A percentile compares a stretch with the other conserved stretches of the same genome.
These are phyloP conservation scores for Salvelinus alpinus DNA, from an alignment of 2,113 vertebrate genomes.

Conservation along the genomic window DNA sequence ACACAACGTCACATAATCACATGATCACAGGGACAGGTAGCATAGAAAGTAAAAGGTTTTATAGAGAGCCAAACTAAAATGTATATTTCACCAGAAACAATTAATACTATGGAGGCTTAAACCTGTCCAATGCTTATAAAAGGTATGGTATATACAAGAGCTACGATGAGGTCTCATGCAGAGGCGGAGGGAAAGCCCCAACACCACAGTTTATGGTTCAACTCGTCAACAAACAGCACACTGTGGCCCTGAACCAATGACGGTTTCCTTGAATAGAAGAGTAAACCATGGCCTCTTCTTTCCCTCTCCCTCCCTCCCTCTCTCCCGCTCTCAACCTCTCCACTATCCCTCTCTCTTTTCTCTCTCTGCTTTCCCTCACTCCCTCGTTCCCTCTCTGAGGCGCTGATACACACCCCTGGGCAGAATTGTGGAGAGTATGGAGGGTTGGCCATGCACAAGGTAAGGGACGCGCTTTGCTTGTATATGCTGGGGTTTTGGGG, in stretches of 20 bases:
- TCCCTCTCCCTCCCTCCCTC: constrained; percentile 8
- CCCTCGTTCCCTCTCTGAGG: constrained; percentile 67
- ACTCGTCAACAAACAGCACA: background rate
- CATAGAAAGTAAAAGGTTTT: too few species aligned
- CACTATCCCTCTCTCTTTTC: constrained; percentile 34
- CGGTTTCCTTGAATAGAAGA: background rate
- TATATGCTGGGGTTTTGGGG: constrained; percentile 56
- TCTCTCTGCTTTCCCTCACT: constrained; percentile 45
- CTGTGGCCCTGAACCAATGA: background rate
- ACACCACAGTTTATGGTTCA: background rate
- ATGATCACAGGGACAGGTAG: too few species aligned
- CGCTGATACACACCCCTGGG: constrained; percentile 81
- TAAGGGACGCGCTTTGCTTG: constrained; percentile 79
- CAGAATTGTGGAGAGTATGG: constrained; percentile 77
- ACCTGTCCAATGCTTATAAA: too few species aligned
- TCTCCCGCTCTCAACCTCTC: background rate
- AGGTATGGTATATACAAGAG: too few species aligned
- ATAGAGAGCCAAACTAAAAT: too few species aligned
- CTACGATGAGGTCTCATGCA: background rate
- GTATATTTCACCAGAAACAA: too few species aligned
- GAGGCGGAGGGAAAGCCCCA: background rate
- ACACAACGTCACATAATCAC: too few species aligned
- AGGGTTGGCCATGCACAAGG: constrained; percentile 75
- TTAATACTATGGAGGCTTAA: too few species aligned
- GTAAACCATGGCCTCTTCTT: background rate